These are phyloP conservation scores for Arizona elegans DNA, from an alignment of 2,113 vertebrate genomes.

Conservation along the genomic window DNA sequence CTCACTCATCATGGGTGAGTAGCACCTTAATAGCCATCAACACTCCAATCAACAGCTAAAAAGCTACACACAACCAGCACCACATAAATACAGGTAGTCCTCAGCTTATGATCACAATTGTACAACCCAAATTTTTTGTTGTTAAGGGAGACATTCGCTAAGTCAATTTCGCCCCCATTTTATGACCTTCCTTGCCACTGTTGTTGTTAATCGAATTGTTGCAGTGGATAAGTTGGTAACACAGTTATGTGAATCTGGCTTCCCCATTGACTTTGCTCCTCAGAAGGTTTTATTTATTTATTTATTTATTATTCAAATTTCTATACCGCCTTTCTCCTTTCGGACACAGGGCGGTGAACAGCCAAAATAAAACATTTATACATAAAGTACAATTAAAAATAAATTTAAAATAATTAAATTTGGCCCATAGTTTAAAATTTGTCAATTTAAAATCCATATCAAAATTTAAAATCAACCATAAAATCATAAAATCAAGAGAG, in stretches of 20 bases:
- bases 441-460: too few relatives aligned
- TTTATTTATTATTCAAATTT: too few relatives aligned
- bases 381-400: too few relatives aligned
- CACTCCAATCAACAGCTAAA: not conserved
- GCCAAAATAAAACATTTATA: too few relatives aligned
- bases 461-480: too few relatives aligned
- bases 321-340: too few relatives aligned
- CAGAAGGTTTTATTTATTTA: too few relatives aligned
- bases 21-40: not conserved
- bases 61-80: not conserved
- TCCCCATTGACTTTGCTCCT: not conserved
- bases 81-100: not conserved
- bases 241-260: not conserved
- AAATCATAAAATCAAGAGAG: too few relatives aligned
- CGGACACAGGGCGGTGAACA: too few relatives aligned
- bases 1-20: slow-evolving; percentile 13
- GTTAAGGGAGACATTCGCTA: not conserved
- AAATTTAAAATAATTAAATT: too few relatives aligned
- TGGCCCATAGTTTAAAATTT: too few relatives aligned
- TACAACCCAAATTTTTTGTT: not conserved
- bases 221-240: not conserved
- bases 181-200: not conserved
- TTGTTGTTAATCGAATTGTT: not conserved
- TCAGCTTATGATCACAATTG: not conserved
- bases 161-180: not conserved